A percentile compares a stretch with the other conserved stretches of the same genome.
Evolutionary conservation across 2,797 vertebrate species (phyloP).

Genomic region (Enteromius anoplus): DNA sequence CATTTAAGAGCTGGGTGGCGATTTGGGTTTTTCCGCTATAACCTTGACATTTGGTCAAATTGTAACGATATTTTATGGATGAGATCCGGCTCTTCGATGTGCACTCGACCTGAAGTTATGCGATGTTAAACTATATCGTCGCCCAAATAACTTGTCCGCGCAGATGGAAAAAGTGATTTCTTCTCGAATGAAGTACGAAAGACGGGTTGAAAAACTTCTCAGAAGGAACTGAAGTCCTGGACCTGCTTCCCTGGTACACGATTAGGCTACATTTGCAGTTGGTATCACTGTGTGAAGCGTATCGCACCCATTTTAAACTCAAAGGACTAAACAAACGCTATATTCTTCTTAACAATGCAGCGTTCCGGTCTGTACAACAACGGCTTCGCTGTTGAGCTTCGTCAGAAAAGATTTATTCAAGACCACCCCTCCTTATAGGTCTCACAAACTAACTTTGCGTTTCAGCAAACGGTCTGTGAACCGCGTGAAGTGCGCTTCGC

Average conservation of each 20-base stretch:
- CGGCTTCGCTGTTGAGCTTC: conserved; percentile 15
- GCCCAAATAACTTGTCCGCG: not conserved
- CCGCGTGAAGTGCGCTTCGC: not conserved
- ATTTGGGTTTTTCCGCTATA: not conserved
- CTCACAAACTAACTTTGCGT: conserved; percentile 6
- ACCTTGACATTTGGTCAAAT: not conserved
- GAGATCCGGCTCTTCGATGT: conserved; percentile 31
- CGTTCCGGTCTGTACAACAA: not conserved
- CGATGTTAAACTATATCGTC: conserved; percentile 17
- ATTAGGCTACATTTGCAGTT: not conserved
- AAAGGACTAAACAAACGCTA: not conserved
- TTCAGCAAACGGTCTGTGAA: not conserved
- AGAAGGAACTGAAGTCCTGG: not conserved
- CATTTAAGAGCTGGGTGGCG: not conserved
- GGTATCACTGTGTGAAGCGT: not conserved
- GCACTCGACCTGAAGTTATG: conserved; percentile 23
- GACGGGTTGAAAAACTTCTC: conserved; percentile 20
- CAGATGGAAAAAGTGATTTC: not conserved
- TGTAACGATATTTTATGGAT: not conserved
- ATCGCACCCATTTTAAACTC: not conserved
- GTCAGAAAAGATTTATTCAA: not conserved
- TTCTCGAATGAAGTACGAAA: not conserved
- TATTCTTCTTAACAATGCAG: not conserved
- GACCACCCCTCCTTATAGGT: not conserved
- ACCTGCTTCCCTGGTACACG: not conserved